phyloP scores from a whole-genome alignment of 2,113 vertebrate genomes.

The Benitochromis conjunctus region DNA sequence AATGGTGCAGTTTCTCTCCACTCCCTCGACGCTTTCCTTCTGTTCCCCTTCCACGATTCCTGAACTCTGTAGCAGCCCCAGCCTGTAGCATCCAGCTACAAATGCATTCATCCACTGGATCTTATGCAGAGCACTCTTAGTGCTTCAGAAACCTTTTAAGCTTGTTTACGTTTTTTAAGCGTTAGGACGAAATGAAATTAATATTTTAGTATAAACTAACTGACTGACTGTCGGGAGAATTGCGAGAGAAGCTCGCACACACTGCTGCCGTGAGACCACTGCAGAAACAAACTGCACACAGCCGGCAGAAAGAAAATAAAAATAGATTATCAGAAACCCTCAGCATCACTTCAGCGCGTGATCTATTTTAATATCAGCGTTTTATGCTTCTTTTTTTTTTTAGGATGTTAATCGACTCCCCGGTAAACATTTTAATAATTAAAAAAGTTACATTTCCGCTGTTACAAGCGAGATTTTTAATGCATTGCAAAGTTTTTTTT shows the following conservation, averaged over 20 bases:
- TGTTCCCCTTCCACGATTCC: not conserved
- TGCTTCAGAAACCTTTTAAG: constrained; percentile 30
- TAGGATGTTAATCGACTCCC: constrained; percentile 39
- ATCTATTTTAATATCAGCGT: constrained; percentile 38
- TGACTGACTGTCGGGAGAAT: constrained; percentile 39
- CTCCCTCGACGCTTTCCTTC: not conserved
- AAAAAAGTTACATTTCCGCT: constrained; percentile 44
- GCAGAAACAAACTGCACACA: constrained; percentile 9
- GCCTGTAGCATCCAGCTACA: not conserved
- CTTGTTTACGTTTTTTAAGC: constrained; percentile 41
- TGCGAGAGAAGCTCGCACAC: constrained; percentile 1
- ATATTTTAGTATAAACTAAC: constrained; percentile 49
- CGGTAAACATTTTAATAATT: constrained; percentile 64
- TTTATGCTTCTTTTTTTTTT: constrained; percentile 25
- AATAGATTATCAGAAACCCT: constrained; percentile 40
- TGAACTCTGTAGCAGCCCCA: not conserved
- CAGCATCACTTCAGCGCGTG: constrained; percentile 4
- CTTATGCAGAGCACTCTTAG: not conserved
- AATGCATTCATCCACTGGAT: not conserved
- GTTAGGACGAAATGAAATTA: constrained; percentile 25
- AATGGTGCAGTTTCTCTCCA: constrained; percentile 1
- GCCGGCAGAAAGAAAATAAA: constrained; percentile 48
- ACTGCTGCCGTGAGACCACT: not conserved
- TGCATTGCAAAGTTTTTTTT: constrained; percentile 2
- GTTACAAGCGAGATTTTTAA: constrained; percentile 33